These are phyloP conservation scores for Andricus curvator DNA, from an alignment of 2,888 invertebrate species.

Conservation along the genomic window DNA sequence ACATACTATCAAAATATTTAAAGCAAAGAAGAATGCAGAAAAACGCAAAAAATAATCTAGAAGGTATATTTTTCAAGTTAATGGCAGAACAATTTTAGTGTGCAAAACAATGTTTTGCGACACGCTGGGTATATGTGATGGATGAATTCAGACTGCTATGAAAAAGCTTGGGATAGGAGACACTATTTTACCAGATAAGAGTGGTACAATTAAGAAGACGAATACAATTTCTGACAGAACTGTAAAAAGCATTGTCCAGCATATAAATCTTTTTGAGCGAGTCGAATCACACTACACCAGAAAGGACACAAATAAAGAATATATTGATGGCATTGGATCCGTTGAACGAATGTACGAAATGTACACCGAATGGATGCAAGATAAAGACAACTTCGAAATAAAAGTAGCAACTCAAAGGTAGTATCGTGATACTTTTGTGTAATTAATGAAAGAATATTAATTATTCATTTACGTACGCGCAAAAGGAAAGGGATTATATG, in stretches of 20 bases:
- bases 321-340: too few species aligned
- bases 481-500: too few species aligned
- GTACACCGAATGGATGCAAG: slow-evolving; percentile 42
- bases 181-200: slow-evolving; percentile 16
- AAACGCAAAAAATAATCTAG: neutral
- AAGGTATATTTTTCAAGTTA: neutral
- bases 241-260: slow-evolving; percentile 36
- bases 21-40: neutral
- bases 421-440: too few species aligned
- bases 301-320: slow-evolving; percentile 5
- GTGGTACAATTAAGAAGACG: slow-evolving; percentile 39
- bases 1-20: neutral
- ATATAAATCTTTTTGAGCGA: slow-evolving; percentile 44
- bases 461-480: too few species aligned
- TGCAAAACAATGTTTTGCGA: slow-evolving; percentile 38
- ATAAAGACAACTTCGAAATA: neutral
- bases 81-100: slow-evolving; percentile 1
- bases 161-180: slow-evolving; percentile 15
- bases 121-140: too few species aligned
- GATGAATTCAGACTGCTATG: slow-evolving; percentile 1
- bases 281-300: neutral
- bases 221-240: slow-evolving; percentile 21
- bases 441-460: too few species aligned
- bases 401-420: too few species aligned
- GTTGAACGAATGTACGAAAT: neutral